Percentiles rank a stretch among this genome's conserved stretches.
phyloP scores from a whole-genome alignment of 1,140 invertebrate genomes.

The Formica selysi region DNA sequence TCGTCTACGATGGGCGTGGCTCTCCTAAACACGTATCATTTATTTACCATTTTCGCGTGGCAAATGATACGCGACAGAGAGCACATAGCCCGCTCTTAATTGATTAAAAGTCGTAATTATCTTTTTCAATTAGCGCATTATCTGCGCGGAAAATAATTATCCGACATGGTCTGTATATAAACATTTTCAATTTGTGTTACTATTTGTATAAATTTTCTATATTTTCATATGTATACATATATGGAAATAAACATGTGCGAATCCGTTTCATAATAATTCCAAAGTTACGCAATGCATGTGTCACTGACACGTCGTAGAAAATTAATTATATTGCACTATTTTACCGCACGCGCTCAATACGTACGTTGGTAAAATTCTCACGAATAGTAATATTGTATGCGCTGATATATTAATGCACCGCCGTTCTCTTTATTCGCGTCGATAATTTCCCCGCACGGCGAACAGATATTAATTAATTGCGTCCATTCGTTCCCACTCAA shows the following conservation, averaged over 20 bases:
- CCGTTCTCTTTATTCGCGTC: slow-evolving; percentile 30
- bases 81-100: not conserved
- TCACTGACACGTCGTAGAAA: slow-evolving; percentile 14
- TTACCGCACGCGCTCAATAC: not conserved
- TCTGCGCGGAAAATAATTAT: not conserved
- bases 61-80: slow-evolving; percentile 18
- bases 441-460: slow-evolving; percentile 31
- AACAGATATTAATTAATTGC: slow-evolving; percentile 44
- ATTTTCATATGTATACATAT: not conserved
- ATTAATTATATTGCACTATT: slow-evolving; percentile 30
- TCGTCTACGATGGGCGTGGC: slow-evolving; percentile 67
- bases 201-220: not conserved
- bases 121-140: not conserved
- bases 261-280: not conserved
- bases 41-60: slow-evolving; percentile 64
- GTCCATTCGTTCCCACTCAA: not conserved
- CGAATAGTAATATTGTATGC: slow-evolving; percentile 32
- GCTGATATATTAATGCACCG: slow-evolving; percentile 24
- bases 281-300: not conserved
- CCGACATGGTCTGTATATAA: not conserved
- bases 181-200: not conserved
- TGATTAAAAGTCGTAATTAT: slow-evolving; percentile 8
- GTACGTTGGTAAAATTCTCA: slow-evolving; percentile 9
- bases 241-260: no score
- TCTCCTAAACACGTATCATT: slow-evolving; percentile 63